Conservation (phyloP, 2,113 vertebrate genomes). For the Falcunculus frontatus region DNA sequence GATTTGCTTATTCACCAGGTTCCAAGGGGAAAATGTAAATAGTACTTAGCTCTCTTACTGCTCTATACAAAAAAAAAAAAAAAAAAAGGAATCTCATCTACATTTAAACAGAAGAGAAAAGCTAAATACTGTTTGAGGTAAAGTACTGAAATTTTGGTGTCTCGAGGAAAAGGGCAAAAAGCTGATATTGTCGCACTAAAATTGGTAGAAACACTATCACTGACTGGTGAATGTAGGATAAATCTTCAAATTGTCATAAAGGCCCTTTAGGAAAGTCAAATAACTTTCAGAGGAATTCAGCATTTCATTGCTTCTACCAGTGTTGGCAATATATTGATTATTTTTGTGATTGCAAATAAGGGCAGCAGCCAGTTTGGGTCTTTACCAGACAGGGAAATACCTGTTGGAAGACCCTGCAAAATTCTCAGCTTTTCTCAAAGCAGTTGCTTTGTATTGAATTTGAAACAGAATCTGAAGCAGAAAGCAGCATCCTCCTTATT, state of each 20-base stretch:
- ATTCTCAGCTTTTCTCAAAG: not conserved
- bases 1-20: slow-evolving; percentile 25
- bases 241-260: not conserved
- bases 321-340: not conserved
- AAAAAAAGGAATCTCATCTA: not conserved
- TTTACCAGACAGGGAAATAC: not conserved
- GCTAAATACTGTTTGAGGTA: not conserved
- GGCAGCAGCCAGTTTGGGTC: not conserved
- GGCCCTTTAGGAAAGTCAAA: not conserved
- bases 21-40: not conserved
- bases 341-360: not conserved
- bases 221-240: not conserved
- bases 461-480: not conserved
- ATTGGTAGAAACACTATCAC: not conserved
- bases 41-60: not conserved
- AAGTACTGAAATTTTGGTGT: not conserved
- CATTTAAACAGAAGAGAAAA: not conserved
- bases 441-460: not conserved
- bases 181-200: not conserved
- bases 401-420: not conserved
- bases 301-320: not conserved
- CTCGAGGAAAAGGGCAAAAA: not conserved
- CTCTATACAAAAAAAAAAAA: not conserved
- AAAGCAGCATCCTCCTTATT: not conserved
- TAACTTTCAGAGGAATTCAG: not conserved